A percentile compares a stretch with the other conserved stretches of the same genome.
These are phyloP conservation scores for Smutsia gigantea DNA, from an alignment of 2,797 vertebrate species.

Conservation along the genomic window DNA sequence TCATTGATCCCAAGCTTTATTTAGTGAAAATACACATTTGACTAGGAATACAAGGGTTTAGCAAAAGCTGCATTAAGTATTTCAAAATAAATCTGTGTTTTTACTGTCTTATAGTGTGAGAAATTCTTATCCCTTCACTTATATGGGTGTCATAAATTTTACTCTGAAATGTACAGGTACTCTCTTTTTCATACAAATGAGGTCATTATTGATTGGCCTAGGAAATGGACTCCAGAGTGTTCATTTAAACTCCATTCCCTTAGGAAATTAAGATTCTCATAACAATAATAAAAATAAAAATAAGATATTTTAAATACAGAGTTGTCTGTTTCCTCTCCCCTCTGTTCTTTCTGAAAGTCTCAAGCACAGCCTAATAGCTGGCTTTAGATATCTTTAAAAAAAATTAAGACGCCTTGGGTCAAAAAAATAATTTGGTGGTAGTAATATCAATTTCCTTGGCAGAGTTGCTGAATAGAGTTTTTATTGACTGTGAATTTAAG, in stretches of 20 bases:
- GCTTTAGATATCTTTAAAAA: background rate
- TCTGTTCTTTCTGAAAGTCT: conserved; percentile 58
- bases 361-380: conserved; percentile 62
- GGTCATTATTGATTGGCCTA: conserved; percentile 76
- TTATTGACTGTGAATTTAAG: conserved; percentile 73
- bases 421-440: conserved; percentile 78
- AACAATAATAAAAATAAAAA: conserved; percentile 78
- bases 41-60: conserved; percentile 74
- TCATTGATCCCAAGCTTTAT: conserved; percentile 79
- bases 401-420: conserved; percentile 57
- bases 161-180: conserved; percentile 65
- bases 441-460: conserved; percentile 77
- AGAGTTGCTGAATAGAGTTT: conserved; percentile 75
- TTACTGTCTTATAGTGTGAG: conserved; percentile 46
- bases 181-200: conserved; percentile 75
- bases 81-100: conserved; percentile 72
- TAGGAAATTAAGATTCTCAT: conserved; percentile 72
- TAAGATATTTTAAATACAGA: conserved; percentile 68
- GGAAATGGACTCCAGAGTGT: conserved; percentile 75
- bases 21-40: conserved; percentile 74
- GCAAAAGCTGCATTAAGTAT: conserved; percentile 72
- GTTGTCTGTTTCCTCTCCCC: conserved; percentile 39
- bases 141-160: conserved; percentile 73
- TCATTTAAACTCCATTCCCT: conserved; percentile 69
- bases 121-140: conserved; percentile 60